These are phyloP conservation scores for Sesamia nonagrioides DNA, from an alignment of 1,140 invertebrate species.

Conservation along the genomic window DNA sequence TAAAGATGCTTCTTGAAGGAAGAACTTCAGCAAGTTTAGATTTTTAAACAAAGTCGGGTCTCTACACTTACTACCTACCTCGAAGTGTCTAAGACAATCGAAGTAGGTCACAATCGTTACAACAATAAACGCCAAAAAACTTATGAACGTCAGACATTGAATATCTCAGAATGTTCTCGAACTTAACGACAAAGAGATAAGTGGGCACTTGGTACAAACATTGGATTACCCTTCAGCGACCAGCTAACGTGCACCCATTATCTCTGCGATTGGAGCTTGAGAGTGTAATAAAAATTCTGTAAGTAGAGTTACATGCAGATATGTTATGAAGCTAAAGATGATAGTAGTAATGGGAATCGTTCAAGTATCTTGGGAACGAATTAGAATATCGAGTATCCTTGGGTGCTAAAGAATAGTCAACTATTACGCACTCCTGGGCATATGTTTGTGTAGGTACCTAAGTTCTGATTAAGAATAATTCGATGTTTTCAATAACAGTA, in stretches of 20 bases:
- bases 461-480: neutral
- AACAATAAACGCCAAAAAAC: constrained; percentile 77
- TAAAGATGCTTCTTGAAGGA: neutral
- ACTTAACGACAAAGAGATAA: constrained; percentile 51
- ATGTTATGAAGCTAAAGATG: constrained; percentile 56
- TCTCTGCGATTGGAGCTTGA: constrained; percentile 77
- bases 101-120: constrained; percentile 81
- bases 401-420: neutral
- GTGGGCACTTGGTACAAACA: constrained; percentile 73
- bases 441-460: neutral
- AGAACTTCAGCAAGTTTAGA: neutral
- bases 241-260: constrained; percentile 67
- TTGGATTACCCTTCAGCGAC: constrained; percentile 74
- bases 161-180: constrained; percentile 48
- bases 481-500: neutral
- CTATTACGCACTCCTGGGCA: neutral
- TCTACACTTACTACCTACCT: neutral
- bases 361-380: constrained; percentile 73
- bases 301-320: constrained; percentile 54
- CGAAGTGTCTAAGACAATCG: constrained; percentile 37
- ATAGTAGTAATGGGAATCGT: constrained; percentile 57
- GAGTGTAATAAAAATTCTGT: constrained; percentile 76
- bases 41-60: constrained; percentile 1
- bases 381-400: constrained; percentile 1
- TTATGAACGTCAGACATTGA: constrained; percentile 52